Evolutionary conservation across 2,113 vertebrate species (phyloP), one percentile per base, ranked within the genome.

Genomic region (Erythrocebus patas): DNA sequence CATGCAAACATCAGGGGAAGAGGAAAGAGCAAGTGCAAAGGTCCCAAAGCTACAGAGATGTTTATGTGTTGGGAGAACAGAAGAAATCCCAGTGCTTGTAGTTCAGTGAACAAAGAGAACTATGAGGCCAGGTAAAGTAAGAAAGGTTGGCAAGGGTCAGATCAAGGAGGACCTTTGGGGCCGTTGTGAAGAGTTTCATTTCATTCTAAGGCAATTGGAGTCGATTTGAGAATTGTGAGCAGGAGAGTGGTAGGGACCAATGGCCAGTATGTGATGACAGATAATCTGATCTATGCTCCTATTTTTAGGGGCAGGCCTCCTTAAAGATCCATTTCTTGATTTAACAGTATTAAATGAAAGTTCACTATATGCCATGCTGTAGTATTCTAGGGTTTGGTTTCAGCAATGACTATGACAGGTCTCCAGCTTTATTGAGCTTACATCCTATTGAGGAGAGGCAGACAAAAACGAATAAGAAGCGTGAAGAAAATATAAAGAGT

Each of bases 331-430:
- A 75, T 66, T 70, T 68, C 59, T 64, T 84, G 50, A 70, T 52
- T 96, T 76, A 55, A 30, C 25, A 66, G 14, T 76, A 96, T 75
- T 84, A 93, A 73, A 83, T 61, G 30, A 66, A 96, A 82, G 76
- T 50, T 68, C 40, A 48, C 52, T 38, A 35, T 16, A n/a, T 79
- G 13, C 6, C 12, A 30, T 40, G 14, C 50, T 20, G 6, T 55
- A n/a, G 32, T 79, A 35, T 73, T 80, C 43, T 59, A 93, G 68
- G 2, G 3, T 83, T 76, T 50, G 2, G 3, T 83, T 76, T 50
- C 57, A 75, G 75, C 38, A 57, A 75, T 83, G 72, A 70, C 4
- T 64, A 35, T 88, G 9, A 40, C 1, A 32, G 18, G 8, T 79
- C 86, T 81, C 66, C 87, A 6, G 61, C 59, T 66, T 61, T 81